Evolutionary conservation across 2,113 vertebrate species (phyloP).

Genomic region (Lontra canadensis): DNA sequence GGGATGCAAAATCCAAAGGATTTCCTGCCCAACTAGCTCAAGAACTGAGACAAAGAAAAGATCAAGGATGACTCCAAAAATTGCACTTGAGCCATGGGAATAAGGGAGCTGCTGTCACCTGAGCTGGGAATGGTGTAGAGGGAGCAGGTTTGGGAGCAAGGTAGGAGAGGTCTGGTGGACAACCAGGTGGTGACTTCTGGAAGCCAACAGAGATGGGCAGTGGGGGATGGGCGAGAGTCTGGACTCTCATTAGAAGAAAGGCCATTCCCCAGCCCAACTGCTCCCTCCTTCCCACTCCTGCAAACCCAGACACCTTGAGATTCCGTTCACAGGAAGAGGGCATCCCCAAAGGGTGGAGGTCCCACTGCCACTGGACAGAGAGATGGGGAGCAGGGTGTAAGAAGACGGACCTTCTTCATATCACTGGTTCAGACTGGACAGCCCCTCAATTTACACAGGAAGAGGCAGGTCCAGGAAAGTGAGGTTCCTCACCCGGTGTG

Average conservation of each 20-base stretch:
- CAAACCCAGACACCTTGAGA: background rate
- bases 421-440: background rate
- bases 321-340: background rate
- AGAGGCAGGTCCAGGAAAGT: background rate
- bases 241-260: background rate
- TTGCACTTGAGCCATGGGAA: background rate
- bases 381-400: background rate
- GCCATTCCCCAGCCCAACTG: background rate
- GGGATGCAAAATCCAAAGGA: background rate
- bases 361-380: background rate
- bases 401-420: background rate
- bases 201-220: accelerated
- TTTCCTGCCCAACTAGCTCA: background rate
- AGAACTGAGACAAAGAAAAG: background rate
- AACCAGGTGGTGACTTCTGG: too few species aligned
- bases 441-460: background rate
- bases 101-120: background rate
- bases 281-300: background rate
- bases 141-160: background rate
- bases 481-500: accelerated
- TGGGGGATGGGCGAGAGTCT: background rate
- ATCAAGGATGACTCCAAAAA: background rate
- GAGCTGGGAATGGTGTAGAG: background rate
- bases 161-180: background rate
- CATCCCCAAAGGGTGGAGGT: background rate